Conservation (phyloP, 2,113 vertebrate genomes). For the Neotragus moschatus region DNA sequence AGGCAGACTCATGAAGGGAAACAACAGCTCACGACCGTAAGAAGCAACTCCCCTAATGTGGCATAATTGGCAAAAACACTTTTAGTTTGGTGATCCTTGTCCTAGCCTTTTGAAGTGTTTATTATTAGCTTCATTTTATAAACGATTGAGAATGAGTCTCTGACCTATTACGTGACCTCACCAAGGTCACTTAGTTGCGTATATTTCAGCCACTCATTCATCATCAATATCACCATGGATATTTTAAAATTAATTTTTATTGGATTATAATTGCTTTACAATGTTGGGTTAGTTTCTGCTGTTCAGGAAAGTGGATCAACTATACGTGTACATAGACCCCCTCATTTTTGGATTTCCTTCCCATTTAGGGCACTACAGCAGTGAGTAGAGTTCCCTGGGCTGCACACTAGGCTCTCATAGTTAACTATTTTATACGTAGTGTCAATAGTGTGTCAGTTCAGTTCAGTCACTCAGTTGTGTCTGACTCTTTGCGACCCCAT, state of each 20-base stretch:
- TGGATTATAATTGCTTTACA: neutral
- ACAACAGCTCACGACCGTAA: neutral
- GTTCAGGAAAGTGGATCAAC: neutral
- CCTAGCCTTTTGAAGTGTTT: neutral
- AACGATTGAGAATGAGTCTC: neutral
- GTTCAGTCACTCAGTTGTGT: too few relatives aligned
- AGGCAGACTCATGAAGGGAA: conserved; percentile 1
- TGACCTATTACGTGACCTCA: neutral
- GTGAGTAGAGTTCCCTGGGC: neutral
- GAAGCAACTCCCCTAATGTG: neutral
- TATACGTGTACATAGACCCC: neutral
- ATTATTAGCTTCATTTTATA: neutral
- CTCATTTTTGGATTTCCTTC: neutral
- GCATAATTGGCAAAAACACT: neutral
- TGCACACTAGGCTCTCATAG: neutral
- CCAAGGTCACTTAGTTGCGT: neutral
- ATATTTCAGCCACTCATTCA: neutral
- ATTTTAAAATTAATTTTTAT: neutral
- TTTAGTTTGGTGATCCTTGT: conserved; percentile 8
- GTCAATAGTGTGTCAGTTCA: neutral
- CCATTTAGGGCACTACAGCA: neutral
- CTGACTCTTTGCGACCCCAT: too few relatives aligned
- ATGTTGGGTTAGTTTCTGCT: neutral
- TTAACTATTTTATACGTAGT: neutral
- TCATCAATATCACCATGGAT: neutral